Base-by-base conservation (phyloP, 2,113 vertebrate species). In the Pteropus alecto region DNA sequence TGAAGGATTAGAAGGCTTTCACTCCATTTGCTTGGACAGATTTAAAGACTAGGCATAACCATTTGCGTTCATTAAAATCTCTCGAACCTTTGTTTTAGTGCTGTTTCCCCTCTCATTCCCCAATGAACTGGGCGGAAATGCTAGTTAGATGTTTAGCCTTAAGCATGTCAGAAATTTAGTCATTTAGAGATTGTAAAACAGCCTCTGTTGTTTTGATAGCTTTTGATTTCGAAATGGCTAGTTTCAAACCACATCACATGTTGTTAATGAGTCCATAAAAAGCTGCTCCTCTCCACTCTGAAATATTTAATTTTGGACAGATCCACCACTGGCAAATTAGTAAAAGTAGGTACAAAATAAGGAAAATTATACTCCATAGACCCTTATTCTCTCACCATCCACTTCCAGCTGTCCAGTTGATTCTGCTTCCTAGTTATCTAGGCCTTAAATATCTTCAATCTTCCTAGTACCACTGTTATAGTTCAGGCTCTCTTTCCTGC, bases 11-110 rank as follows among this genome's bases (percentile, higher is more conserved):
- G 73, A 82, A 95, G 35, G n/a, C 26, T 94, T 92, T 93, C 22
- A 71, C 68, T 94, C 86, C 67, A 94, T 95, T 96, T 96, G 91
- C 94, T 97, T 93, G 96, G 96, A 91, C 88, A 92, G 93, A 86
- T 93, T 94, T 96, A 76, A 95, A 96, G 82, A 96, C n/a, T 26
- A 96, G 91, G 85, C 35, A 73, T 68, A 92, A 56, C 35, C 85
- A 83, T 95, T 76, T 97, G 91, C 91, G 58, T 92, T 93, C 38
- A 96, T 96, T 97, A 98, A 97, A 97, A 87, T 90, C 77, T 97
- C 78, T 93, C 70, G 91, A 93, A 95, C 93, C 82, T 97, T 96
- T 94, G 67, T 93, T 94, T 97, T 35, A 91, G 51, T 89, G 58
- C 18, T 83, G 28, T 74, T 93, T 92, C 67, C 43, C 56, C 43